A percentile compares a stretch with the other conserved stretches of the same genome.
Evolutionary conservation across 2,888 invertebrate genomes (phyloP).

Genomic region (Mellilla xanthometata): DNA sequence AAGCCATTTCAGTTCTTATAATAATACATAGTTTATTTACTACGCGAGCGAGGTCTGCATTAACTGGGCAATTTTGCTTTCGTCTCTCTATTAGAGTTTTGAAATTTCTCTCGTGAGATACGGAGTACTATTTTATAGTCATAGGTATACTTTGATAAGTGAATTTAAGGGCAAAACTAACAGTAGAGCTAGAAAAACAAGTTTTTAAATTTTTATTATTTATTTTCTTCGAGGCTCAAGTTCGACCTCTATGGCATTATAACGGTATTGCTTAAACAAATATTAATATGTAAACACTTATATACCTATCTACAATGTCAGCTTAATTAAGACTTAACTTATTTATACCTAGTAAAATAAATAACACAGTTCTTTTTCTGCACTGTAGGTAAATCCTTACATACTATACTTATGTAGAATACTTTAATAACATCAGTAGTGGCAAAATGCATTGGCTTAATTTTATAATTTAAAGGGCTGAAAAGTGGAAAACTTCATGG

Average conservation of each 20-base stretch:
- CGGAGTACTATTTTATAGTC: no score
- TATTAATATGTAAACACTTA: neutral
- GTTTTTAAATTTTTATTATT: conserved; percentile 28
- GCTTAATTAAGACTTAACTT: conserved; percentile 1
- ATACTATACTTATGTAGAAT: conserved; percentile 6
- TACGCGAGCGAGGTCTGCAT: no score
- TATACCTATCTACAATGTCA: neutral
- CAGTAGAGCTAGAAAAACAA: no score
- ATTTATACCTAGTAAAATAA: conserved; percentile 40
- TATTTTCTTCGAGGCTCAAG: conserved; percentile 60
- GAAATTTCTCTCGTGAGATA: no score
- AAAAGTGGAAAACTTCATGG: no score
- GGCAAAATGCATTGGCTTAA: conserved; percentile 15
- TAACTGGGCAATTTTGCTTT: no score
- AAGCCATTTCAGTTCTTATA: no score
- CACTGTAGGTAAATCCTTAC: conserved; percentile 24
- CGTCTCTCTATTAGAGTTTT: no score
- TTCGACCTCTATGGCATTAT: conserved; percentile 66
- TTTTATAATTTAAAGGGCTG: neutral
- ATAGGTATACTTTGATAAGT: no score
- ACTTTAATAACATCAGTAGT: conserved; percentile 8
- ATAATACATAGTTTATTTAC: no score
- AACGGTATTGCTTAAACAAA: conserved; percentile 51
- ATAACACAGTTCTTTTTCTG: conserved; percentile 53
- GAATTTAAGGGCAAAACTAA: no score